Evolutionary conservation across 2,888 invertebrate species (phyloP), one percentile per base, ranked within the genome.

Genomic region (Agriopis leucophaearia): DNA sequence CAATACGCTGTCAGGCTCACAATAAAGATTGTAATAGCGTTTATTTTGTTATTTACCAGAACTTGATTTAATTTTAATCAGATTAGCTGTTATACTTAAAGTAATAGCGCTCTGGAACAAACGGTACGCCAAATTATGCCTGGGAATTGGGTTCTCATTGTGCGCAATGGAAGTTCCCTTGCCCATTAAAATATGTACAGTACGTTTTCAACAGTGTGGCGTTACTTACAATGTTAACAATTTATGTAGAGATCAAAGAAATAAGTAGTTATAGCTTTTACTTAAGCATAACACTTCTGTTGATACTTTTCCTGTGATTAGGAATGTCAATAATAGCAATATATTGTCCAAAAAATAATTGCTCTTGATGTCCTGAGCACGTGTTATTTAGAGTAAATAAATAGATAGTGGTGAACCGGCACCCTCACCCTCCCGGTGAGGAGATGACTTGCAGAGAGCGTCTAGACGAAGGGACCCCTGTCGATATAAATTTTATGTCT

Each of bases 381-480:
- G 88, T 88, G 88, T 84, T 86, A 85, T 88, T 86, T 84, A 87
- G 85, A 90, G 88, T 85, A 92, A 92, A 92, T 91, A 91, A 91
- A 90, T 89, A 87, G 87, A 90, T 88, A 90, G 89, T 88, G 83
- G 83, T 82, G 86, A 86, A 85, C 84, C 83, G 76, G 83, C 90
- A 87, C 92, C 92, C 93, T 92, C 92, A 84, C 91, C 91, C 92
- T 90, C 81, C 78, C 78, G 72, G 74, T 50, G 54, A 15, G 59
- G 84, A 86, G 86, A 87, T 88, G 90, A 90, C 90, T 90, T 87
- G 91, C 89, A 87, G 84, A 84, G 87, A 88, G 88, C 84, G 93
- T 94, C 93, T 94, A 94, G 93, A 93, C 92, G 89, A 86, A 89
- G 91, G 91, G 88, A 88, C 84, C 88, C 88, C 81, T 79, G 78